These are phyloP conservation scores for Cairina moschata DNA, from an alignment of 2,113 vertebrate genomes.

Conservation along the genomic window DNA sequence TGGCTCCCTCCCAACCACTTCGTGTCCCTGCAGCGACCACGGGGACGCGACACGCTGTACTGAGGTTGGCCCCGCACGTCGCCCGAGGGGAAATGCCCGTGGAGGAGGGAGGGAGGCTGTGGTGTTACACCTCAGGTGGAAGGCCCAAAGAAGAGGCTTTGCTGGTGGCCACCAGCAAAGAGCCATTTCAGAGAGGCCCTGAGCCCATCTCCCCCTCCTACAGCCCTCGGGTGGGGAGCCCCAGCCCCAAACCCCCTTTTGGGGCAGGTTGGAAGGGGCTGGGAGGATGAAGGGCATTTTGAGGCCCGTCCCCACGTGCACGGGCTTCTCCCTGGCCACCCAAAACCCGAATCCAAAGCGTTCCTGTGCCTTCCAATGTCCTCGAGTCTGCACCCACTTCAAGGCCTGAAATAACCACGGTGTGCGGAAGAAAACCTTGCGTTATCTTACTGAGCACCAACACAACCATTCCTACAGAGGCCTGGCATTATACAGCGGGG, in stretches of 20 bases:
- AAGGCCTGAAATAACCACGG: accelerated
- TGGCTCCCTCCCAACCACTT: not conserved
- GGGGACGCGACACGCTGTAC: not conserved
- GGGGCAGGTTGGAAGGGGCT: not conserved
- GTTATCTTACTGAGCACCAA: not conserved
- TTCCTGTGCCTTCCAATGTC: not conserved
- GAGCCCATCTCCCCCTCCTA: accelerated
- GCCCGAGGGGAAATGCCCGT: not conserved
- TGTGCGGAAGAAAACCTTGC: not conserved
- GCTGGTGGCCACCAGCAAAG: not conserved
- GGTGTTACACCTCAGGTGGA: not conserved
- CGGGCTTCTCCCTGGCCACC: not conserved
- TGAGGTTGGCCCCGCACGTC: not conserved
- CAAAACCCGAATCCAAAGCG: not conserved
- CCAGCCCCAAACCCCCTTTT: not conserved
- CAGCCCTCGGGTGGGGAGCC: accelerated
- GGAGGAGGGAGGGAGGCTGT: not conserved
- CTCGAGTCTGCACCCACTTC: not conserved
- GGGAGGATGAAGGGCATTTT: not conserved
- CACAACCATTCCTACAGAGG: too few species aligned
- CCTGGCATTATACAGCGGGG: too few species aligned
- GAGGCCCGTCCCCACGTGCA: not conserved
- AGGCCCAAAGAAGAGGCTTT: not conserved
- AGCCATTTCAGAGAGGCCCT: not conserved
- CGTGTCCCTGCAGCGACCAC: not conserved